A percentile compares a stretch with the other conserved stretches of the same genome.
Evolutionary conservation across 1,140 invertebrate genomes (phyloP).

Genomic region (Diuraphis noxia): DNA sequence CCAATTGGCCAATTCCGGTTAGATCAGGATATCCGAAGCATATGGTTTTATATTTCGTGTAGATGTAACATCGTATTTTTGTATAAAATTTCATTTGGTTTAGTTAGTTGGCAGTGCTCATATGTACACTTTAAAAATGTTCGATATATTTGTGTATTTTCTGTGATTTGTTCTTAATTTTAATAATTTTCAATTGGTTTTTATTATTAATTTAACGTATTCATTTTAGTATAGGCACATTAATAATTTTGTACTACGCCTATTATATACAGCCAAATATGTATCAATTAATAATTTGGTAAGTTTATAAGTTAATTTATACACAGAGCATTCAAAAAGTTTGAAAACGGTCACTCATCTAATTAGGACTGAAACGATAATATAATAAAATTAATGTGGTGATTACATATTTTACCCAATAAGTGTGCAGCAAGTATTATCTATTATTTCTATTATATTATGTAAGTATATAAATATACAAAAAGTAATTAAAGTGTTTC

Average conservation of each 20-base stretch:
- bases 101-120: constrained; percentile 31
- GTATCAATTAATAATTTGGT: constrained; percentile 9
- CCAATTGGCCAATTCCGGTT: constrained; percentile 53
- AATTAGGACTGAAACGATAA: too few relatives aligned
- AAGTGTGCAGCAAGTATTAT: too few relatives aligned
- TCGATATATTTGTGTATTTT: background rate
- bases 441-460: too few relatives aligned
- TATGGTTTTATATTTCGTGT: constrained; percentile 42
- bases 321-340: too few relatives aligned
- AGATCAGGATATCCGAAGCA: constrained; percentile 48
- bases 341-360: too few relatives aligned
- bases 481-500: too few relatives aligned
- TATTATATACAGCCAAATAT: background rate
- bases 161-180: background rate
- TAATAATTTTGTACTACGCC: background rate
- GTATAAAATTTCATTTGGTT: constrained; percentile 38
- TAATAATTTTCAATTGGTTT: constrained; percentile 11
- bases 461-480: too few relatives aligned
- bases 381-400: too few relatives aligned
- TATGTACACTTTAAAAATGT: background rate
- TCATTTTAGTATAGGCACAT: background rate
- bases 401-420: too few relatives aligned
- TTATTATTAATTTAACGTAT: background rate
- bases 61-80: background rate
- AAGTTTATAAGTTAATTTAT: background rate